phyloP scores from a whole-genome alignment of 2,113 vertebrate genomes.

The Tilapia sparmanii region DNA sequence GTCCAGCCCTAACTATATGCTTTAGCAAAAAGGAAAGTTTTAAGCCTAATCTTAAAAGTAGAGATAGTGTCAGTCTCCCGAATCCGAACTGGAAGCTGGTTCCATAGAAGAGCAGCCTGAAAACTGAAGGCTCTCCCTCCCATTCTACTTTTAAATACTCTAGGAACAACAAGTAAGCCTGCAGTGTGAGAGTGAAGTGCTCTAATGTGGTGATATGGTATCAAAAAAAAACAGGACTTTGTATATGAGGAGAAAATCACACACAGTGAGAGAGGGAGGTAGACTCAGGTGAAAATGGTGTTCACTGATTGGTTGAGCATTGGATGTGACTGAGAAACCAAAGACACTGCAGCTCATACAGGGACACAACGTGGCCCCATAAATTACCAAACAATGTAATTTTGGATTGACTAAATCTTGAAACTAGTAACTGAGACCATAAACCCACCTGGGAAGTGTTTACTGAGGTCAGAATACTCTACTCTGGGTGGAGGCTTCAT shows the following conservation, averaged over 20 bases:
- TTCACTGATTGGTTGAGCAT: not conserved
- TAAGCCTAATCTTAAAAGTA: not conserved
- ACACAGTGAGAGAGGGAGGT: not conserved
- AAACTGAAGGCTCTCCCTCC: not conserved
- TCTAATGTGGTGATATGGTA: not conserved
- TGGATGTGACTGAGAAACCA: not conserved
- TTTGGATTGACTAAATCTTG: not conserved
- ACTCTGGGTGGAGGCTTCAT: not conserved
- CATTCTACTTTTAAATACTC: not conserved
- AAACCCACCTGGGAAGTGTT: not conserved
- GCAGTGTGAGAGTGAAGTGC: not conserved
- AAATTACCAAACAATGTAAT: not conserved
- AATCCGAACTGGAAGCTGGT: not conserved
- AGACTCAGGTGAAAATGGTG: not conserved
- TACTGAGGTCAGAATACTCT: not conserved
- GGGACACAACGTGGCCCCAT: not conserved
- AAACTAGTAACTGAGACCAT: not conserved
- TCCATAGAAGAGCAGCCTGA: not conserved
- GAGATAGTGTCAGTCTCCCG: not conserved
- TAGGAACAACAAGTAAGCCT: not conserved
- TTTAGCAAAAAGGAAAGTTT: too few species aligned
- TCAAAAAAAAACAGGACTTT: not conserved
- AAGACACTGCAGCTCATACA: not conserved
- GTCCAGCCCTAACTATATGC: too few species aligned
- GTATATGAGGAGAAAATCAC: not conserved